Conservation (phyloP, 2,888 invertebrate species). For the Drosophila yooni region DNA sequence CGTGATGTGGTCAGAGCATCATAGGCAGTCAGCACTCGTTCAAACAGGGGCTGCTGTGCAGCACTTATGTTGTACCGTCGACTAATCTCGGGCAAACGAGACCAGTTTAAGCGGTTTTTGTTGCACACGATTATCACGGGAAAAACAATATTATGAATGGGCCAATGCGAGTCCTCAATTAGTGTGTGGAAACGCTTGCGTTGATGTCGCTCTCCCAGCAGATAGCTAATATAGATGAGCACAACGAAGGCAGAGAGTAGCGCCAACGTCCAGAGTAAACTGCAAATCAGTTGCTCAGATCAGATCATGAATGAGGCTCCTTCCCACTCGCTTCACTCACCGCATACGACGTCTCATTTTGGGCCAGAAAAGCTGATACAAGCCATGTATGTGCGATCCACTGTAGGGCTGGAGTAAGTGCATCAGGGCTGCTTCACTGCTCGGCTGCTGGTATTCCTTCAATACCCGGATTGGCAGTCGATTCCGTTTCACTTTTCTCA, state of each 20-base stretch:
- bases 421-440: slow-evolving; percentile 40
- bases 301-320: background rate
- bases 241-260: slow-evolving; percentile 64
- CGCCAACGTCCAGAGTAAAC: slow-evolving; percentile 75
- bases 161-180: slow-evolving; percentile 75
- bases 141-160: slow-evolving; percentile 79
- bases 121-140: slow-evolving; percentile 83
- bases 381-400: slow-evolving; percentile 65
- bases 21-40: slow-evolving; percentile 66
- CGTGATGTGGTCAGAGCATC: slow-evolving; percentile 73
- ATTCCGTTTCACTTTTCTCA: slow-evolving; percentile 10
- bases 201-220: slow-evolving; percentile 71
- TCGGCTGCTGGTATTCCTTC: slow-evolving; percentile 3
- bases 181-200: slow-evolving; percentile 78
- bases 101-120: slow-evolving; percentile 83
- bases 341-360: slow-evolving; percentile 61
- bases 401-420: slow-evolving; percentile 44
- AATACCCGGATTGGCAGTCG: slow-evolving; percentile 22
- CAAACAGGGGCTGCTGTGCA: slow-evolving; percentile 58
- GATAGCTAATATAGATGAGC: slow-evolving; percentile 68
- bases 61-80: slow-evolving; percentile 54
- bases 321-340: slow-evolving; percentile 38
- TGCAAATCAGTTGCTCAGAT: slow-evolving; percentile 12
- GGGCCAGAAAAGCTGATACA: slow-evolving; percentile 63
- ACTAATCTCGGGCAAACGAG: slow-evolving; percentile 68